Evolutionary conservation across 2,797 vertebrate species (phyloP), one percentile per base, ranked within the genome.

Genomic region (Myripristis jacobus): DNA sequence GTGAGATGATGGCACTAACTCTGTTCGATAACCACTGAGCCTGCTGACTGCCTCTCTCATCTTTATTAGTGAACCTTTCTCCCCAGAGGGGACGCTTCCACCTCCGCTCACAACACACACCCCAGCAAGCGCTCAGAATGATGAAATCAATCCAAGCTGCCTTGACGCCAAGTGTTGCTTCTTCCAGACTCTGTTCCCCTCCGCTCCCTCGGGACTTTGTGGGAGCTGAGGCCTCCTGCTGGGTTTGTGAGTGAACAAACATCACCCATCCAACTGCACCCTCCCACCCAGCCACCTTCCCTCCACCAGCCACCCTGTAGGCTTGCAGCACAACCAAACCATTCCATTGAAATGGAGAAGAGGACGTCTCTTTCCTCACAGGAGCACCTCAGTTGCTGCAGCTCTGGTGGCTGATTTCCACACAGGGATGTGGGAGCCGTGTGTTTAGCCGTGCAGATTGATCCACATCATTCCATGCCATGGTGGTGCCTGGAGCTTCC

Each of bases 131-230:
- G 31, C 59, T 75, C 56, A 57, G 72, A 81, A 77, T 79, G 72
- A 84, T 88, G 77, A 79, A 82, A 89, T 89, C 77, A 79, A 77
- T 79, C 70, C 18, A 0, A 70, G 61, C 63, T 78, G 52, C 66
- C 59, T 44, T 65, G 24, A 81, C 64, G 66, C 63, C 66, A 80
- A 75, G 59, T 51, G 36, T 68, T 86, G 52, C 52, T 34, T 62
- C 50, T 19, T 29, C 16, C 29, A 38, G 43, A 70, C 31, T 53
- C 18, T 34, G 13, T 51, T 61, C 50, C 5, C n/a, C 19, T 58
- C 50, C 48, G 18, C 47, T 67, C 71, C 65, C 68, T 5, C 8
- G 24, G 18, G 60, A 84, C 46, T 50, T 64, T n/a, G 24, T 65
- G 48, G 53, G 31, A 74, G 69, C 70, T 16, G 43, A 78, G 77